Conservation (phyloP, 2,888 invertebrate species). For the Azorinus chamasolen region DNA sequence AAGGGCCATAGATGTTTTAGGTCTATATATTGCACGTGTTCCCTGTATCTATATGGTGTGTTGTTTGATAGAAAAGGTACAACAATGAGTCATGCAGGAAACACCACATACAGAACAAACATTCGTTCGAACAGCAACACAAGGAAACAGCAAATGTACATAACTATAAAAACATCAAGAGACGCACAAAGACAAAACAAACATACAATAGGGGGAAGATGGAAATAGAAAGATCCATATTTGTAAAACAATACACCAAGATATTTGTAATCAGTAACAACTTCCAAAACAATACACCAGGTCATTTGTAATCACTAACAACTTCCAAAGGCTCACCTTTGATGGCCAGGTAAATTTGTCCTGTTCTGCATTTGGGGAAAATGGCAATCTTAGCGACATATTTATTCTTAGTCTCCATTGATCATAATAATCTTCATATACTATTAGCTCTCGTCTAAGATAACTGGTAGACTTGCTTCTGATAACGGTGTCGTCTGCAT, state of each 20-base stretch:
- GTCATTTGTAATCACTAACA: constrained; percentile 27
- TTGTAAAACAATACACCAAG: too few species aligned
- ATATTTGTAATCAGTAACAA: too few species aligned
- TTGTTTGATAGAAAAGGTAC: constrained; percentile 11
- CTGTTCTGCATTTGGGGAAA: constrained; percentile 1
- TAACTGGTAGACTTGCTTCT: background rate
- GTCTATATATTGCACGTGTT: constrained; percentile 9
- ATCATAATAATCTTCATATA: constrained; percentile 12
- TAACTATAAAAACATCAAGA: too few species aligned
- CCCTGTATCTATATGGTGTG: constrained; percentile 13
- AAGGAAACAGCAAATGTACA: too few species aligned
- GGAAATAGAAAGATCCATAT: too few species aligned
- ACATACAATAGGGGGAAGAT: too few species aligned
- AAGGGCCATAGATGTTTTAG: constrained; percentile 9
- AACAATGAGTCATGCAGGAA: too few species aligned
- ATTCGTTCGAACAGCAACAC: too few species aligned
- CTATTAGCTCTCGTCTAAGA: constrained; percentile 8
- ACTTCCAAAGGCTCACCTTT: constrained; percentile 3
- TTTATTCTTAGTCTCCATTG: constrained; percentile 21
- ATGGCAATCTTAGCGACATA: constrained; percentile 11
- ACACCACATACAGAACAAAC: too few species aligned
- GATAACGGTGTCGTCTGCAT: constrained; percentile 26
- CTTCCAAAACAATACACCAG: constrained; percentile 14
- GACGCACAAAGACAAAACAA: too few species aligned
- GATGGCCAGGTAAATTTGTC: constrained; percentile 1